Evolutionary conservation across 2,888 invertebrate genomes (phyloP).

Genomic region (Strigamia maritima): DNA sequence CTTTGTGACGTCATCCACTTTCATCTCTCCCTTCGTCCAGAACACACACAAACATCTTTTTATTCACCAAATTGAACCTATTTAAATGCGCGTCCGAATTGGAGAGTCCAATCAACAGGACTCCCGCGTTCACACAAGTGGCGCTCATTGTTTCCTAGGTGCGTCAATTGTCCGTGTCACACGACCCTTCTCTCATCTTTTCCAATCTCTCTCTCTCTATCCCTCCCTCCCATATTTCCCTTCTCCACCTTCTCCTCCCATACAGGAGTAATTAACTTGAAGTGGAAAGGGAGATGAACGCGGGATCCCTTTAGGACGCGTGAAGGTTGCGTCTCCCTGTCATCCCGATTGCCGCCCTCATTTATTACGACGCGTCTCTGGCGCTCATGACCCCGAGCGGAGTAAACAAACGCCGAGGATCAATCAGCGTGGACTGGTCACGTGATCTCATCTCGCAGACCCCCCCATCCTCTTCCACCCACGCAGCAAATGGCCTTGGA

Average conservation of each 20-base stretch:
- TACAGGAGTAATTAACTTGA: constrained; percentile 8
- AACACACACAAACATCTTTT: neutral
- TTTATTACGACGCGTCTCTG: constrained; percentile 8
- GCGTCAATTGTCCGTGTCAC: constrained; percentile 3
- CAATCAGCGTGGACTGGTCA: constrained; percentile 7
- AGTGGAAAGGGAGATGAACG: constrained; percentile 19
- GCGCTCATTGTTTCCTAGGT: constrained; percentile 8
- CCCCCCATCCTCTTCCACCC: neutral
- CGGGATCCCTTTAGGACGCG: constrained; percentile 25
- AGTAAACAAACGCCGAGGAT: constrained; percentile 27
- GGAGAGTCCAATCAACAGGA: neutral
- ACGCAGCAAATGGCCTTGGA: constrained; percentile 2
- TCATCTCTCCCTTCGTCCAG: neutral
- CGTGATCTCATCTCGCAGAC: neutral
- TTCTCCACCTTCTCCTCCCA: neutral
- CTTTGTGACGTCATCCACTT: constrained; percentile 1
- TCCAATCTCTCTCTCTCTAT: too few relatives aligned
- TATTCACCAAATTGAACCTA: neutral
- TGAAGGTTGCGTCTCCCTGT: constrained; percentile 17
- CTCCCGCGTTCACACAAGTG: constrained; percentile 1
- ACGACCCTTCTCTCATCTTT: neutral
- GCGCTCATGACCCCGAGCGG: constrained; percentile 11
- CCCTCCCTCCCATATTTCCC: neutral
- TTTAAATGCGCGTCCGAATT: constrained; percentile 4
- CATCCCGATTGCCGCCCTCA: constrained; percentile 26